Evolutionary conservation across 2,113 vertebrate species (phyloP).

Genomic region (Ctenomys sociabilis): DNA sequence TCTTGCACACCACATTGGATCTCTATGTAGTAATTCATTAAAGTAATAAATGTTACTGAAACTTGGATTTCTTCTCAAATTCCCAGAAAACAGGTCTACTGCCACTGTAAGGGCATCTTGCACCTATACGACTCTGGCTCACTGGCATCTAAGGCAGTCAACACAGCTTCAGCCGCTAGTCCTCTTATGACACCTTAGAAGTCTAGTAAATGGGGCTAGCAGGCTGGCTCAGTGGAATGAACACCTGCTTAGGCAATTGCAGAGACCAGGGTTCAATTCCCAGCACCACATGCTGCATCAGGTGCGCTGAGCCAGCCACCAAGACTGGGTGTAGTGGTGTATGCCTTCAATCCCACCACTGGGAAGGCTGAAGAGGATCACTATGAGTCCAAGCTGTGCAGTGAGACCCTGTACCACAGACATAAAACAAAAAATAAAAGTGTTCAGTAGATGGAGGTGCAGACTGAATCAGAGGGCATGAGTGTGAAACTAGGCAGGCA

Average conservation of each 20-base stretch:
- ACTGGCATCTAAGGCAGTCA: accelerated
- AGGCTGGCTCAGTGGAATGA: no score
- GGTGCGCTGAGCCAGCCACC: no score
- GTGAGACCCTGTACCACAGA: no score
- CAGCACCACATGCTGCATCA: no score
- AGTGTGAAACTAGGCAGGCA: neutral
- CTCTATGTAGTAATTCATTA: neutral
- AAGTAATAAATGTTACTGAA: neutral
- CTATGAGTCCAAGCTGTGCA: no score
- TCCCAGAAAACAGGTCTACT: neutral
- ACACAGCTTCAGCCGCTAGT: neutral
- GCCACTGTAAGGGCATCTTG: neutral
- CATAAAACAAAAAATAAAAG: no score
- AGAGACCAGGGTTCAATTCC: no score
- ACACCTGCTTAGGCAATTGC: no score
- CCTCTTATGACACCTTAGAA: neutral
- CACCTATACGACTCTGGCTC: accelerated
- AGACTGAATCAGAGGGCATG: neutral
- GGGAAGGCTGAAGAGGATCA: no score
- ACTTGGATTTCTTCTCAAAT: neutral
- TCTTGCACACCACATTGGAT: neutral
- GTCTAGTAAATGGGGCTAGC: neutral
- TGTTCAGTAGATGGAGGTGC: neutral
- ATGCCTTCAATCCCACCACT: no score
- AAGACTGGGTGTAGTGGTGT: no score